Evolutionary conservation across 2,797 vertebrate genomes (phyloP).

Genomic region (Hypotaenidia philippensis): DNA sequence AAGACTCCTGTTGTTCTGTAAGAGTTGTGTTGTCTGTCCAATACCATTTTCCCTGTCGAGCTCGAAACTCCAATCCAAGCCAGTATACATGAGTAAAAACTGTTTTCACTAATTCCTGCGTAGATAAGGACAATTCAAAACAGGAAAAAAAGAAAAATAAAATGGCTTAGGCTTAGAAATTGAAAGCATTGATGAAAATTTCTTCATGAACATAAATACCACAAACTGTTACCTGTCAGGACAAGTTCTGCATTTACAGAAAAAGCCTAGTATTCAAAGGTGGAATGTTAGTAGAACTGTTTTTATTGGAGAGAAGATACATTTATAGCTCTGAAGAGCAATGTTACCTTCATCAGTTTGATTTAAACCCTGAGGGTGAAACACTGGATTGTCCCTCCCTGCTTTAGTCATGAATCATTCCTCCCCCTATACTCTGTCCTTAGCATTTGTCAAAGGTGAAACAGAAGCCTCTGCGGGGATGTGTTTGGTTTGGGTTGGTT

Average conservation of each 20-base stretch:
- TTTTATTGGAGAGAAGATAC: not conserved
- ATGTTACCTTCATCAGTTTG: not conserved
- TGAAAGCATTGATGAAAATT: not conserved
- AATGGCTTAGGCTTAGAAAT: not conserved
- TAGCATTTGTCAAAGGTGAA: not conserved
- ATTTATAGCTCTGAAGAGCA: not conserved
- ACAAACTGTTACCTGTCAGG: not conserved
- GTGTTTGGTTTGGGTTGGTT: not conserved
- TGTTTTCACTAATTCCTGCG: not conserved
- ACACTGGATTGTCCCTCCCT: not conserved
- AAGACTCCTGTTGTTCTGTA: not conserved
- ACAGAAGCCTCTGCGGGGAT: not conserved
- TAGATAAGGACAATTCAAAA: not conserved
- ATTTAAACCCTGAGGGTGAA: not conserved
- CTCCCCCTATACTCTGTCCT: not conserved
- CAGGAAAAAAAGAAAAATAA: not conserved
- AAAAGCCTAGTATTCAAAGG: not conserved
- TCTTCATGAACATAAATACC: not conserved
- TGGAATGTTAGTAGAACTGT: not conserved
- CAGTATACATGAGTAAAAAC: rapidly evolving
- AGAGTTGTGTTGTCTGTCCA: not conserved
- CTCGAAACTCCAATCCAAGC: not conserved
- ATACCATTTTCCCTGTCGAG: not conserved
- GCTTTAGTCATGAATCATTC: not conserved
- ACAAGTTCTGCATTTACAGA: not conserved